These are phyloP conservation scores for Falco punctatus DNA, from an alignment of 2,113 vertebrate genomes.

Conservation along the genomic window DNA sequence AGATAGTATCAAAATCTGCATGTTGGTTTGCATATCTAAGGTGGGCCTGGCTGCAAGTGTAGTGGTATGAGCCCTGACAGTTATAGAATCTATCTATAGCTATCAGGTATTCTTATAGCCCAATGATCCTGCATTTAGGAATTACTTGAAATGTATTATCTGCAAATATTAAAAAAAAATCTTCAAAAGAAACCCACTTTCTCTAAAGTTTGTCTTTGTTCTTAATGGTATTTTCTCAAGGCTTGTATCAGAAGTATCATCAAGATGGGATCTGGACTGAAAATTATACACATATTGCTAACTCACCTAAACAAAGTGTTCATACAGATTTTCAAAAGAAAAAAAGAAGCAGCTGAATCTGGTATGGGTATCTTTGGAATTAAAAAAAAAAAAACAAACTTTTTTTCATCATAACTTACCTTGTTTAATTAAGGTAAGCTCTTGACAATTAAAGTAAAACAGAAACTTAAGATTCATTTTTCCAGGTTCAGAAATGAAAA, in stretches of 20 bases:
- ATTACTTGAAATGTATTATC: background rate
- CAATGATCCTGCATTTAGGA: background rate
- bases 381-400: too few species aligned
- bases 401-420: background rate
- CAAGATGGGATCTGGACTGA: background rate
- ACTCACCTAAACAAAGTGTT: background rate
- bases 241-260: background rate
- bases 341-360: background rate
- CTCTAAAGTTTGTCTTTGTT: background rate
- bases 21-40: background rate
- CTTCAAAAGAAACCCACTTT: background rate
- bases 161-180: background rate
- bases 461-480: background rate
- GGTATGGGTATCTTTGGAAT: background rate
- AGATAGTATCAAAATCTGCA: background rate
- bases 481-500: background rate
- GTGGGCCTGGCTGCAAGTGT: background rate
- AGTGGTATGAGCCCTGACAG: rapidly evolving
- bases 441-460: background rate
- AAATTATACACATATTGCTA: background rate
- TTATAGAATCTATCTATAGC: background rate
- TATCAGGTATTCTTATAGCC: background rate
- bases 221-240: background rate
- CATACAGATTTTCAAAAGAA: background rate
- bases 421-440: background rate